Base-by-base conservation (phyloP, 2,888 invertebrate species). In the Drosophila putrida region DNA sequence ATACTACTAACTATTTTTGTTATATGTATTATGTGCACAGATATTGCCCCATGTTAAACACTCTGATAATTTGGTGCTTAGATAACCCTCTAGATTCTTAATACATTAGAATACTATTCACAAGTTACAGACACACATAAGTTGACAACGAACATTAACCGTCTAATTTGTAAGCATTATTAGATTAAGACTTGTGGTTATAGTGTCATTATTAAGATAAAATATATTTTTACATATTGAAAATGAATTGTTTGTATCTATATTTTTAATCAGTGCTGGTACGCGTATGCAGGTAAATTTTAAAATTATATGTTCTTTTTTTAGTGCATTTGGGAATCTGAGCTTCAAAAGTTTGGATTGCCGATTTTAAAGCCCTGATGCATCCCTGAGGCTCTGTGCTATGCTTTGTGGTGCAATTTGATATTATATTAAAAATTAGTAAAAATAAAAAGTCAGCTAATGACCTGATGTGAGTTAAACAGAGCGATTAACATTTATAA, bases 191-290 rank as follows among this genome's bases (percentile, higher is more conserved):
- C 27, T 44, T 60, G 39, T 62, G 75, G 75, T 71, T 57, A 59
- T 47, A 59, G 76, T 53, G 55, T 55, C 71, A 58, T 39, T 28
- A 15, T 58, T 46, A 62, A 57, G 38, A 31, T n/a, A 46, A 55
- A 57, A 46, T 53, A 67, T 66, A 71, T 75, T 71, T 74, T 75
- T 75, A 67, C 35, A 75, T 43, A 43, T 51, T n/a, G 15, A n/a
- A 36, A 9, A 9, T 31, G 0, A 20, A 11, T 25, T 25, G 9
- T 36, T n/a, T 51, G 6, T 9, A 31, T 20, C 0, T 31, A 31
- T 31, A 20, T 20, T 20, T 20, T 0, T 20, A 2, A 20, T 20
- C 20, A 20, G 20, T 20, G 20, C 20, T 20, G 20, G 20, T 20
- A 20, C 2, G 20, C 20, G 20, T 20, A 20, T 20, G 20, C 20